Base-by-base conservation (phyloP, 2,113 vertebrate genomes). In the Rhinogobius similis region DNA sequence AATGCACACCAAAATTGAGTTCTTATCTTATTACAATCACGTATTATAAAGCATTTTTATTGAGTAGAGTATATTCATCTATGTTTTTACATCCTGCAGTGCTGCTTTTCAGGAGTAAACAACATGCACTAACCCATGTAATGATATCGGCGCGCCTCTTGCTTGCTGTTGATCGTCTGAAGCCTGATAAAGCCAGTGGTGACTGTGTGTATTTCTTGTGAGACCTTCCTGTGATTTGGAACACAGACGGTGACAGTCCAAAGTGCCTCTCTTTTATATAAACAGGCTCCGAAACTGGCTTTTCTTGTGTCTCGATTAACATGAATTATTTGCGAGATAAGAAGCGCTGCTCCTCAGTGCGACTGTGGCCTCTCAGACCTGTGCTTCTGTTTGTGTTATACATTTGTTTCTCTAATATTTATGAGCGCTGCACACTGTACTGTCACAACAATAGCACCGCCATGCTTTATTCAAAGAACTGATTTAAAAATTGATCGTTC, bases 271-370 rank as follows among this genome's bases (percentile, higher is more conserved):
- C 36, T 52, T 41, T 1, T 21, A 59, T 62, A 16, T 70, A 46
- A 75, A 78, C 39, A 56, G 16, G 26, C 39, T 59, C 21, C 1
- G 13, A 55, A 14, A n/a, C n/a, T 59, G 29, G 10, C 1, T 73
- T 68, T 67, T 59, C 6, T 5, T 65, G 55, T 63, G 26, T 68
- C 43, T 65, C 16, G 2, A 39, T 77, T 74, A 52, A 36, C 61
- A 75, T 67, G 20, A 82, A 81, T 83, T 44, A 69, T 73, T 69
- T 14, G 48, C n/a, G 1, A 46, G 62, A 79, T 26, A 39, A 75
- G 59, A 56, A 77, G 7, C 26, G 20, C 16, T 23, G 18, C 38
- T 59, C 59, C 10, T 5, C 36, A 48, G 36, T 39, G 26, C 3
- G 27, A 29, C 20, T 10, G 4, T 20, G 18, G 16, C 68, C 68